These are phyloP conservation scores for Cygnus buccinator DNA, from an alignment of 2,113 vertebrate species.

Conservation along the genomic window DNA sequence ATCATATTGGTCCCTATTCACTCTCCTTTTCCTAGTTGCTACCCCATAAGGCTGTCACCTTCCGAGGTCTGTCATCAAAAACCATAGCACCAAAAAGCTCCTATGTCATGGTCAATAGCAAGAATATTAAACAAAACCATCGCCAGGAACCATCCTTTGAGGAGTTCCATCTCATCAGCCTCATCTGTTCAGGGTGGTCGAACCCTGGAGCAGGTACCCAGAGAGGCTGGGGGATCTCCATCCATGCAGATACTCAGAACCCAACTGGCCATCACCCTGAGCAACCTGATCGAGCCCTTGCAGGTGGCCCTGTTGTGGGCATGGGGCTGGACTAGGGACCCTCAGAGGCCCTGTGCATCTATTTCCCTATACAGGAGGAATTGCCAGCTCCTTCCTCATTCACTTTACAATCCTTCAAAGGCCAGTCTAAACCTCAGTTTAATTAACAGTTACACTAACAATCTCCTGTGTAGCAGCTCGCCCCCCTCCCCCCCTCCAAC, in stretches of 20 bases:
- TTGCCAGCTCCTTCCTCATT: not conserved
- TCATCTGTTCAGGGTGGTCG: not conserved
- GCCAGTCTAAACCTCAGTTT: not conserved
- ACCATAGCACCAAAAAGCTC: not conserved
- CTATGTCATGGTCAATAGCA: fast-evolving
- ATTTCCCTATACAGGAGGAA: not conserved
- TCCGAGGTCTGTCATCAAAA: not conserved
- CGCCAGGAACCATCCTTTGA: not conserved
- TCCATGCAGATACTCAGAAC: not conserved
- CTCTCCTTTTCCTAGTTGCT: not conserved
- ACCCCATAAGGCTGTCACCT: not conserved
- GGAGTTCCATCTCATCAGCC: not conserved
- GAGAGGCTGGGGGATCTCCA: not conserved
- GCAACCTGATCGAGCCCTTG: not conserved
- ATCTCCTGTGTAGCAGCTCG: not conserved
- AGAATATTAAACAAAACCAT: not conserved
- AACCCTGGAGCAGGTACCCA: not conserved
- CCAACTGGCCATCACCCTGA: not conserved
- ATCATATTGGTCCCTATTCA: not conserved
- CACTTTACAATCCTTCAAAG: not conserved
- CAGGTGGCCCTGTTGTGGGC: not conserved
- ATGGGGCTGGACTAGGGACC: not conserved
- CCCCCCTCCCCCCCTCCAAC: not conserved
- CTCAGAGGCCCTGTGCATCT: not conserved
- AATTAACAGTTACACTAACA: not conserved